Evolutionary conservation across 2,113 vertebrate genomes (phyloP).

Genomic region (Lagopus leucura): DNA sequence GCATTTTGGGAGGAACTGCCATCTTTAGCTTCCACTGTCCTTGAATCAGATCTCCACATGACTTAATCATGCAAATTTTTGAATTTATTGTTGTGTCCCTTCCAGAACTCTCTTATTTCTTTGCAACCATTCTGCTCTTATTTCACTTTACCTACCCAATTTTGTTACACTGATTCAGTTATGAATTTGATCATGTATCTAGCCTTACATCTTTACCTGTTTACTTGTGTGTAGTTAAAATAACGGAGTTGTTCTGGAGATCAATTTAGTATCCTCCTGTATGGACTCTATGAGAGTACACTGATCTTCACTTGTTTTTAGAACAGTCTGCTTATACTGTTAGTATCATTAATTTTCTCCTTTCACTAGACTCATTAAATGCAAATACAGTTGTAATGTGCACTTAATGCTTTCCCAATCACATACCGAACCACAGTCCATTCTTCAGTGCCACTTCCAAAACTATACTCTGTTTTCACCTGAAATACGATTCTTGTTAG

Average conservation of each 20-base stretch:
- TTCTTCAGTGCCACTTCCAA: background rate
- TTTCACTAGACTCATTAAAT: background rate
- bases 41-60: background rate
- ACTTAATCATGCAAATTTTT: background rate
- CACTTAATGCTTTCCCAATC: background rate
- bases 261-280: background rate
- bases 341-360: background rate
- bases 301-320: background rate
- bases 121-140: background rate
- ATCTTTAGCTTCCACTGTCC: background rate
- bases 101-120: background rate
- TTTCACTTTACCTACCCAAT: background rate
- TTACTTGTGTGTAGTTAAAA: background rate
- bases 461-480: background rate
- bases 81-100: background rate
- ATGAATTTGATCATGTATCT: rapidly evolving
- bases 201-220: background rate
- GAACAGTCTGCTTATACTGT: background rate
- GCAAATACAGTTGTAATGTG: background rate
- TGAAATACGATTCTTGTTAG: background rate
- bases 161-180: background rate
- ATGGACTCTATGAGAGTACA: background rate
- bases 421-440: background rate
- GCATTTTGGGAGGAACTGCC: background rate
- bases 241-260: background rate